Conservation (phyloP, 2,797 vertebrate species). For the Danio aesculapii region DNA sequence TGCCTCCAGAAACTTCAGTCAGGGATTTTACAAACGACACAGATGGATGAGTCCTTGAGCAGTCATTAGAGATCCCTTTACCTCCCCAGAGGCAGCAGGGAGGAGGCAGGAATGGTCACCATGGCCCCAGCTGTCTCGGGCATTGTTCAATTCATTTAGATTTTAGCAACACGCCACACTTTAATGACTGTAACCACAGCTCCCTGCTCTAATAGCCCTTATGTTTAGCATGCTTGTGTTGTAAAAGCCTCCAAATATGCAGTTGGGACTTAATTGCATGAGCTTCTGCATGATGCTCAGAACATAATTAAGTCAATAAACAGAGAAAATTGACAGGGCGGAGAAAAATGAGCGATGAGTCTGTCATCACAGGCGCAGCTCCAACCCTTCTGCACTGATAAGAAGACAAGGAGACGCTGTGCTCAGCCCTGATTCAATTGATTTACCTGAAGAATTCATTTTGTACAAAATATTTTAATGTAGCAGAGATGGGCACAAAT, state of each 20-base stretch:
- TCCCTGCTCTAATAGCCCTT: constrained; percentile 27
- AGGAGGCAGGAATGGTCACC: constrained; percentile 59
- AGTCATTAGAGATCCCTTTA: constrained; percentile 61
- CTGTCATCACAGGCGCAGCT: background rate
- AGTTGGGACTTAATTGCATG: constrained; percentile 26
- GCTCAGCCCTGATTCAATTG: background rate
- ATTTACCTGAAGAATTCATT: constrained; percentile 10
- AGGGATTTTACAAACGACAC: constrained; percentile 45
- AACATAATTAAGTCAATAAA: constrained; percentile 34
- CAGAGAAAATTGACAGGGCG: constrained; percentile 31
- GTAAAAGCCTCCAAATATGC: constrained; percentile 24
- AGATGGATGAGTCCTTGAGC: constrained; percentile 54
- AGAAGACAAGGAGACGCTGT: constrained; percentile 1
- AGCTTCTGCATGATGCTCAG: constrained; percentile 5
- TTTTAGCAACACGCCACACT: constrained; percentile 52
- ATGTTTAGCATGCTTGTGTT: background rate
- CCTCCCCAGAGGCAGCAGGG: constrained; percentile 56
- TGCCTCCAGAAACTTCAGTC: constrained; percentile 10
- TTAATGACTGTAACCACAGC: constrained; percentile 44
- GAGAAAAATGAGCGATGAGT: constrained; percentile 32
- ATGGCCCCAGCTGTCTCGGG: constrained; percentile 65
- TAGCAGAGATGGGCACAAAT: no score
- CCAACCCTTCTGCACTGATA: background rate
- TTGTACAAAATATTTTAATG: background rate
- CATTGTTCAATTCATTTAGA: constrained; percentile 65